phyloP scores from a whole-genome alignment of 2,888 invertebrate genomes.

The Xestobium rufovillosum region DNA sequence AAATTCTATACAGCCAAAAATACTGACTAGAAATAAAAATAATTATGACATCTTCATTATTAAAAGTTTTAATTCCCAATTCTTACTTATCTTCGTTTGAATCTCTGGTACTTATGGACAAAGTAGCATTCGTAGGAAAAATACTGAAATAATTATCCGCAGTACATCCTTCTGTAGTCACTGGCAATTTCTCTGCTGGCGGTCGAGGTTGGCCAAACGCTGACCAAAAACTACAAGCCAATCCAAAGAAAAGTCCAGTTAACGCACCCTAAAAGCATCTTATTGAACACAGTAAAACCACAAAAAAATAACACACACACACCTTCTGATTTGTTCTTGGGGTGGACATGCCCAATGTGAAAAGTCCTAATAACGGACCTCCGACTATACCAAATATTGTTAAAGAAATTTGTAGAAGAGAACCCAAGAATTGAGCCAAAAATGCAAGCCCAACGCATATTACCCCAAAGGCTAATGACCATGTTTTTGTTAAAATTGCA shows the following conservation, averaged over 20 bases:
- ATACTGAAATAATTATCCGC: no score
- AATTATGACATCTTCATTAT: no score
- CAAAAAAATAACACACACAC: conserved; percentile 26
- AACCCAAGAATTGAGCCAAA: conserved; percentile 72
- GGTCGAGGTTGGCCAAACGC: conserved; percentile 78
- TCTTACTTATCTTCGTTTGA: no score
- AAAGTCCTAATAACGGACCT: conserved; percentile 79
- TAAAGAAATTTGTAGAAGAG: conserved; percentile 78
- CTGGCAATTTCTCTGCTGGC: conserved; percentile 47
- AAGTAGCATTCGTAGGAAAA: no score
- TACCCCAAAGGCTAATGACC: conserved; percentile 66
- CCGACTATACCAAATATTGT: conserved; percentile 84
- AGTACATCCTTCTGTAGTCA: conserved; percentile 52
- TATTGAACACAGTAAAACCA: conserved; percentile 5
- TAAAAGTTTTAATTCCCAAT: no score
- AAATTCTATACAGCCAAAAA: conserved; percentile 62
- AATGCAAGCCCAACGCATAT: conserved; percentile 76
- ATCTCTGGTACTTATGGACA: no score
- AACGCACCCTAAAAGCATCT: conserved; percentile 55
- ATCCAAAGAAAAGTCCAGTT: conserved; percentile 54
- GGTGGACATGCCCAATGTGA: conserved; percentile 78
- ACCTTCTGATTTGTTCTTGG: conserved; percentile 64
- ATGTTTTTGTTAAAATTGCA: conserved; percentile 54
- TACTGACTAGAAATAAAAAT: conserved; percentile 37
- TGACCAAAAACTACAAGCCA: conserved; percentile 70